These are phyloP conservation scores for Drosophila repleta DNA, from an alignment of 1,140 invertebrate genomes.

Conservation along the genomic window DNA sequence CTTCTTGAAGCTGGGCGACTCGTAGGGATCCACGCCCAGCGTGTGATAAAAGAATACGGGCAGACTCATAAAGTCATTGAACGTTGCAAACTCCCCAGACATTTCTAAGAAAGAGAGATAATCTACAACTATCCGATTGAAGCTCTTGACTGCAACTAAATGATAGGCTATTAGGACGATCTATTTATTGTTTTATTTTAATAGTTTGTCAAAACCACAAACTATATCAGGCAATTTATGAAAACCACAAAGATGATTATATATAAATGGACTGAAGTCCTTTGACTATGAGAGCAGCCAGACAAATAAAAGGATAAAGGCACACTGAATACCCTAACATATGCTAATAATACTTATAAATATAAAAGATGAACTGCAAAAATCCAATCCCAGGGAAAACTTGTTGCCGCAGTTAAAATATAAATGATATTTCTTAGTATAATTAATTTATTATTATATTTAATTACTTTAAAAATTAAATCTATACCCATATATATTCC, in stretches of 20 bases:
- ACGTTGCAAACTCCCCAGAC: slow-evolving; percentile 9
- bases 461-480: no score
- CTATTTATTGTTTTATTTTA: not conserved
- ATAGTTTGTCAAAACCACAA: slow-evolving; percentile 13
- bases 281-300: no score
- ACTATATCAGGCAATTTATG: not conserved
- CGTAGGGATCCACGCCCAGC: slow-evolving; percentile 40
- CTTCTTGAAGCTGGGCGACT: slow-evolving; percentile 1
- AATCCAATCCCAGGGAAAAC: no score
- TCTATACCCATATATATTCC: no score
- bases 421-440: no score
- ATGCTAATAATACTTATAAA: no score
- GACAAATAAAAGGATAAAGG: no score
- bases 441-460: no score
- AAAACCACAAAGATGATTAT: not conserved
- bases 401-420: no score
- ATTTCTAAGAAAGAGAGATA: not conserved
- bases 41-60: slow-evolving; percentile 38
- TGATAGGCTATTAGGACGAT: not conserved
- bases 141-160: not conserved
- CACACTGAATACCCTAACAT: no score
- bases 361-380: no score
- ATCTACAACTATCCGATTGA: not conserved
- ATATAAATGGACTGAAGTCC: not conserved
- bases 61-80: slow-evolving; percentile 48